These are phyloP conservation scores for Silurus meridionalis DNA, from an alignment of 2,113 vertebrate genomes.

Conservation along the genomic window DNA sequence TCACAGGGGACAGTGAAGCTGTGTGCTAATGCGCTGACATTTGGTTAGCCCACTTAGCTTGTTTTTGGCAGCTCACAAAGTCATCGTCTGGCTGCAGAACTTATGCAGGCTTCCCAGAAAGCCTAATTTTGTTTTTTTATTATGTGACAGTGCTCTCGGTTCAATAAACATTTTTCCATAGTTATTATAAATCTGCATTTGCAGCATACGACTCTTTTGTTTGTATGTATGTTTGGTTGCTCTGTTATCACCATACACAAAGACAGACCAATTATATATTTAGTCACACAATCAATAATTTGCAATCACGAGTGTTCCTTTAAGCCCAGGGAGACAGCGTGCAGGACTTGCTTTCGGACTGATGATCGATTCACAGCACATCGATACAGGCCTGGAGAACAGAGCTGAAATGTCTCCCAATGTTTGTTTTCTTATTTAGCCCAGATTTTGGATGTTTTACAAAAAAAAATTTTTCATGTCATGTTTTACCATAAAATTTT, in stretches of 20 bases:
- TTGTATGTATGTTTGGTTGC: slow-evolving; percentile 22
- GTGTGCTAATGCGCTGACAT: slow-evolving; percentile 26
- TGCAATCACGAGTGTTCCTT: slow-evolving; percentile 16
- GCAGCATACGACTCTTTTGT: background rate
- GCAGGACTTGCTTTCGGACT: slow-evolving; percentile 11
- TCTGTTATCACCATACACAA: slow-evolving; percentile 40
- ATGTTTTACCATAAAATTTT: background rate
- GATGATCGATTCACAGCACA: slow-evolving; percentile 14
- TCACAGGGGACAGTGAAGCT: background rate
- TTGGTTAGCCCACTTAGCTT: slow-evolving; percentile 17
- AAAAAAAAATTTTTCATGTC: background rate
- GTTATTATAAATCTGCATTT: slow-evolving; percentile 27
- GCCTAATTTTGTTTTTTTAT: background rate
- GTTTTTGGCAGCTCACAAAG: slow-evolving; percentile 22
- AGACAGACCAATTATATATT: slow-evolving; percentile 31
- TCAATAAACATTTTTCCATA: background rate
- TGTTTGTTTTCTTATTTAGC: background rate
- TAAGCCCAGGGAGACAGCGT: slow-evolving; percentile 5
- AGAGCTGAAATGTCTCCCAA: background rate
- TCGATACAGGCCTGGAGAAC: slow-evolving; percentile 6
- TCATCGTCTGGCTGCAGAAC: background rate
- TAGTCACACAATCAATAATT: slow-evolving; percentile 25
- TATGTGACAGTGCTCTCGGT: background rate
- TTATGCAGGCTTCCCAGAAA: background rate
- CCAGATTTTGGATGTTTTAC: background rate